Evolutionary conservation across 1,140 invertebrate species (phyloP), one percentile per base, ranked within the genome.

Genomic region (Conus ventricosus): DNA sequence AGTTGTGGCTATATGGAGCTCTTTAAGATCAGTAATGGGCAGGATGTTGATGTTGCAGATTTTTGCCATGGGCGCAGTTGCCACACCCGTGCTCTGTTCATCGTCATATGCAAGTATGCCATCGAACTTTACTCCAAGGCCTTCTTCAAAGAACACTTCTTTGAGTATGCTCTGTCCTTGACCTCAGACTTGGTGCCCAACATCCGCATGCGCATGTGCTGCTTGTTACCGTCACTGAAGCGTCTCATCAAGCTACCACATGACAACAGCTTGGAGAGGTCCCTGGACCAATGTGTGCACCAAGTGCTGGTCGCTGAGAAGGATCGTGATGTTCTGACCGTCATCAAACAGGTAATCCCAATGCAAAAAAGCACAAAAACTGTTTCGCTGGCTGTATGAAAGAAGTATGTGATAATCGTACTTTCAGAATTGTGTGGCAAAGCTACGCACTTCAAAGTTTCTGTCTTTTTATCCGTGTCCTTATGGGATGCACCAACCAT

Each of bases 131-230:
- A 97, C 94, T 97, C 97, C 51, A 96, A 96, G 84, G 92, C 95
- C 84, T 97, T 97, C 93, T 97, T 97, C 93, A 97, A 97, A 92
- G 96, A 97, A 81, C 94, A 97, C 93, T 97, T 97, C 94, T 97
- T 96, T 93, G 94, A 96, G 55, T 94, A 93, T 88, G 94, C 97
- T 57, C 91, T 97, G 63, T 94, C 91, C 89, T 93, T 97, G 85
- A 95, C 96, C 85, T 96, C 96, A 87, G 97, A 97, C 95, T 93
- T 95, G 5, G 96, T 97, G 51, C 95, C 97, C 23, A 97, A 97
- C 92, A 96, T 97, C 84, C 96, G 97, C 78, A 92, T 97, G 27
- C 96, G 96, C 92, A 94, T 97, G 71, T 96, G 96, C 71, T 94
- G 95, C 63, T 89, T 97, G 85, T 94, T 97, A 88, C 97, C 97